Evolutionary conservation across 2,888 invertebrate species (phyloP).

Genomic region (Cephus nigrinus): DNA sequence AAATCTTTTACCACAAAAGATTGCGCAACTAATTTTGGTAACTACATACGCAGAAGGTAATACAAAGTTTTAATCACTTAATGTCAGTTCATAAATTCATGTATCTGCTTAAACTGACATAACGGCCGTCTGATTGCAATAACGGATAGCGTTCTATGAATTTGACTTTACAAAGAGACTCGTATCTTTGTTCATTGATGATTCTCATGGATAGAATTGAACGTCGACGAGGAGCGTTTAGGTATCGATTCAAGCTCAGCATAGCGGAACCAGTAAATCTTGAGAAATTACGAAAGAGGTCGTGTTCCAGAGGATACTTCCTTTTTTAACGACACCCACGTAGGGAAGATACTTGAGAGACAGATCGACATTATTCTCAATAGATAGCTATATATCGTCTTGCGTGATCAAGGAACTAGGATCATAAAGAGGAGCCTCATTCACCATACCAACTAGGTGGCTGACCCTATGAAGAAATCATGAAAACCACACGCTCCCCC

Average conservation of each 20-base stretch:
- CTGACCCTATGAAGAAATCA: not conserved
- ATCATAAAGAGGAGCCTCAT: not conserved
- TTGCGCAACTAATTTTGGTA: not conserved
- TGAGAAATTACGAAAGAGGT: not conserved
- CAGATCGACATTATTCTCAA: not conserved
- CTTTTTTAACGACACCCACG: slow-evolving; percentile 2
- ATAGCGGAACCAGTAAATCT: slow-evolving; percentile 2
- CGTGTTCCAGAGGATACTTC: not conserved
- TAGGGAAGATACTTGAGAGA: not conserved
- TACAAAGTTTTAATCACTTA: not conserved
- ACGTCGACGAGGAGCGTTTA: not conserved
- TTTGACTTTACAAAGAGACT: slow-evolving; percentile 20
- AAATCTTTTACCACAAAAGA: not conserved
- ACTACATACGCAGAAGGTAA: not conserved
- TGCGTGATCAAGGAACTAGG: not conserved
- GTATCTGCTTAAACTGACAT: slow-evolving; percentile 35
- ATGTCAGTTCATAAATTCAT: slow-evolving; percentile 43
- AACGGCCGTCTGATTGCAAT: slow-evolving; percentile 30
- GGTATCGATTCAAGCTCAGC: not conserved
- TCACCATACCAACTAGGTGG: not conserved
- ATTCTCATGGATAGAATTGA: not conserved
- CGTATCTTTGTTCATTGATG: not conserved
- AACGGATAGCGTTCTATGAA: slow-evolving; percentile 13
- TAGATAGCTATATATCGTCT: not conserved
- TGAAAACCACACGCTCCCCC: not conserved